Percentiles rank a stretch among this genome's conserved stretches.
Evolutionary conservation across 2,888 invertebrate genomes (phyloP).

Genomic region (Molanna angustata): DNA sequence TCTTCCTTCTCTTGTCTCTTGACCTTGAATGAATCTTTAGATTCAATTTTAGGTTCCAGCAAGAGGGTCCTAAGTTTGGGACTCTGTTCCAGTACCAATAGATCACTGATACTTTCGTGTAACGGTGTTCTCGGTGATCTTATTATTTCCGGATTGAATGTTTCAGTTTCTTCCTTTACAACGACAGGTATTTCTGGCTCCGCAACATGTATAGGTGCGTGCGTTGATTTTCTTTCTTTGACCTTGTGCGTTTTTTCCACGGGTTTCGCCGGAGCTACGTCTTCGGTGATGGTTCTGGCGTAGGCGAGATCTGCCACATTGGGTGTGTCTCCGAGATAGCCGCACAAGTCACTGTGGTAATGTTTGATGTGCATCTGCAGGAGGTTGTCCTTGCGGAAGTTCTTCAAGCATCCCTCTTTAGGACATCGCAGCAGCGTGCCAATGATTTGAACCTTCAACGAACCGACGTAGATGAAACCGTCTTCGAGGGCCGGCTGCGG

Average conservation of each 20-base stretch:
- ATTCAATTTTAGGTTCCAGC: slow-evolving; percentile 37
- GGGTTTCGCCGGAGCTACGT: slow-evolving; percentile 40
- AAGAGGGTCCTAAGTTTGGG: slow-evolving; percentile 46
- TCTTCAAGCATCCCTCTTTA: slow-evolving; percentile 80
- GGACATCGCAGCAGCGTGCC: slow-evolving; percentile 71
- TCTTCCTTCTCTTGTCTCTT: not conserved
- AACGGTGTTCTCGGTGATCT: slow-evolving; percentile 7
- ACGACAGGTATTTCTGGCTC: slow-evolving; percentile 41
- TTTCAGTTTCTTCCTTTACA: slow-evolving; percentile 38
- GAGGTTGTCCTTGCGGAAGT: slow-evolving; percentile 86
- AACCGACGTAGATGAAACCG: slow-evolving; percentile 55
- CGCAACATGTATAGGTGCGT: slow-evolving; percentile 44
- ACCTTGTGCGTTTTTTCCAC: slow-evolving; percentile 35
- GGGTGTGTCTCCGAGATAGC: slow-evolving; percentile 73
- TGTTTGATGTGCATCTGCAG: slow-evolving; percentile 94
- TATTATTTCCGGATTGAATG: slow-evolving; percentile 31
- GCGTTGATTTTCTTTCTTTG: slow-evolving; percentile 35
- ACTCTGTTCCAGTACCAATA: slow-evolving; percentile 39
- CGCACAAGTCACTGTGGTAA: slow-evolving; percentile 80
- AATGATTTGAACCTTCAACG: slow-evolving; percentile 64
- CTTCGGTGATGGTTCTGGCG: slow-evolving; percentile 67
- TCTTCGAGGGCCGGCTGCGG: slow-evolving; percentile 40
- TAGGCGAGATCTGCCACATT: slow-evolving; percentile 85
- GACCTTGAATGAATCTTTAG: not conserved
- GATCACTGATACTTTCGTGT: not conserved